Conservation (phyloP, 2,113 vertebrate genomes). For the Eretmochelys imbricata region DNA sequence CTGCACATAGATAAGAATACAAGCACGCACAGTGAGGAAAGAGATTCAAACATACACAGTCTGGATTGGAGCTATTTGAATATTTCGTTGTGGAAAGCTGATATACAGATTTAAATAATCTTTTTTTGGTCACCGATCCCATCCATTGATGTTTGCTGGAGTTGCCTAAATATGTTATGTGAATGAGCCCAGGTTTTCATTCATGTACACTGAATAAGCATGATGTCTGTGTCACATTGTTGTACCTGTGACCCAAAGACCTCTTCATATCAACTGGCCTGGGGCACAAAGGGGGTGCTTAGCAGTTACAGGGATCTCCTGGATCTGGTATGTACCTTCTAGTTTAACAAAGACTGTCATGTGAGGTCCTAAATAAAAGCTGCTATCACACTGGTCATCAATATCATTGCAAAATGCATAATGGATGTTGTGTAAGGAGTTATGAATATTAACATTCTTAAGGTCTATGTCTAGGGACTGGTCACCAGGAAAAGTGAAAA, state of each 20-base stretch:
- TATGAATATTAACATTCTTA: neutral
- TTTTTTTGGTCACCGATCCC: neutral
- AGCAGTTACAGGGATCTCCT: neutral
- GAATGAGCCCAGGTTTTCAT: neutral
- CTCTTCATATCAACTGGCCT: neutral
- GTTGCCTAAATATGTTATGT: neutral
- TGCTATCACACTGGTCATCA: neutral
- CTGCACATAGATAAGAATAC: neutral
- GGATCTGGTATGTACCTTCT: neutral
- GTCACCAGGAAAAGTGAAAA: neutral
- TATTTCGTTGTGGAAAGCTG: neutral
- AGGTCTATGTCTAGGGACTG: neutral
- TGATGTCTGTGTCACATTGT: neutral
- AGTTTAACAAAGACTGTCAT: neutral
- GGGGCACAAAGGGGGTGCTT: neutral
- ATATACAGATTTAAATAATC: rapidly evolving
- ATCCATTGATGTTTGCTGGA: neutral
- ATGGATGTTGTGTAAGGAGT: neutral
- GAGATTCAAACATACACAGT: neutral
- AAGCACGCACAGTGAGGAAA: neutral
- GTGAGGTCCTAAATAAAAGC: neutral
- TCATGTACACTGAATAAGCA: neutral
- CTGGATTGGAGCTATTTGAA: neutral
- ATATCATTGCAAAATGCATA: neutral
- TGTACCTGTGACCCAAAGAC: neutral